Percentiles rank a stretch among this genome's conserved stretches.
phyloP scores from a whole-genome alignment of 2,888 invertebrate species.

The Tinea semifulvella region DNA sequence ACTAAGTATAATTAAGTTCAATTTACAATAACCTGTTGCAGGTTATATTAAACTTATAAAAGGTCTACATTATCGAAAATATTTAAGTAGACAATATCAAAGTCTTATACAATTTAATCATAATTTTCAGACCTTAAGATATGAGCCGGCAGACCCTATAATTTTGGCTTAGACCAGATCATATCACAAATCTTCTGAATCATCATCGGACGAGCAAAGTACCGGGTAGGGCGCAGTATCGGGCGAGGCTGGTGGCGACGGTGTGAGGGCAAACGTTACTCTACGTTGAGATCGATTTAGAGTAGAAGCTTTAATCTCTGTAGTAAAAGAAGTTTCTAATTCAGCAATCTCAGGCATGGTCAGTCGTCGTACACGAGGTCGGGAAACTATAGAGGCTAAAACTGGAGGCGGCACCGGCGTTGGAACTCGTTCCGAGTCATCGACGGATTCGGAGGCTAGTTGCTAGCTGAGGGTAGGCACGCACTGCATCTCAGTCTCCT shows the following conservation, averaged over 20 bases:
- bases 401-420: slow-evolving; percentile 24
- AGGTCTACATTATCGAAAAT: no score
- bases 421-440: slow-evolving; percentile 28
- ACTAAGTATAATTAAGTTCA: no score
- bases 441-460: slow-evolving; percentile 28
- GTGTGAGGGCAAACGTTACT: background rate
- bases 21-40: no score
- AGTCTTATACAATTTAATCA: no score
- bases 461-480: slow-evolving; percentile 54
- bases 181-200: slow-evolving; percentile 4
- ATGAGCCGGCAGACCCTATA: slow-evolving; percentile 1
- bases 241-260: slow-evolving; percentile 3
- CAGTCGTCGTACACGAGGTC: background rate
- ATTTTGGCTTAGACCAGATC: slow-evolving; percentile 3
- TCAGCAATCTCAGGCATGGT: background rate
- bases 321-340: background rate
- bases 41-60: no score
- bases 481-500: slow-evolving; percentile 39
- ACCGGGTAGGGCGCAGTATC: background rate
- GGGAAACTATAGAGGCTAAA: background rate
- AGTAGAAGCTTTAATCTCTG: no score
- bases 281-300: background rate
- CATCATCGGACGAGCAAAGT: background rate
- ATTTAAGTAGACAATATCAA: no score
- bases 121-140: background rate